Percentiles rank a stretch among this genome's conserved stretches.
Conservation (phyloP, 1,140 invertebrate species). For the Drosophila micromelanica region DNA sequence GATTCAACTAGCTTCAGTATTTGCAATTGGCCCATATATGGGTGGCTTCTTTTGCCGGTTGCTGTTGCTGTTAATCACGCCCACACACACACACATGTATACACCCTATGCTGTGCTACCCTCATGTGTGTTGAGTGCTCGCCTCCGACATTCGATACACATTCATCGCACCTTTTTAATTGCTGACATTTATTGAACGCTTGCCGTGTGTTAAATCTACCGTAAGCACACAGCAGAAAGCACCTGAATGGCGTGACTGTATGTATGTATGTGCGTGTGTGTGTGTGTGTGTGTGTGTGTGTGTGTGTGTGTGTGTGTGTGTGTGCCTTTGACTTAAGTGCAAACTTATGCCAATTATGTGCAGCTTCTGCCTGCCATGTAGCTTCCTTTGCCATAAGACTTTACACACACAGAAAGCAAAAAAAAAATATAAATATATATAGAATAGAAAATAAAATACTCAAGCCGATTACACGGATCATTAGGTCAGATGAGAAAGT, state of each 20-base stretch:
- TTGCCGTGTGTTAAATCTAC: slow-evolving; percentile 69
- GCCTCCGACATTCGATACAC: slow-evolving; percentile 51
- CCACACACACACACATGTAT: slow-evolving; percentile 8
- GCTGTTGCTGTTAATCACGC: slow-evolving; percentile 43
- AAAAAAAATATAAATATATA: too few species aligned
- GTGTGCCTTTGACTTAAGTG: slow-evolving; percentile 72
- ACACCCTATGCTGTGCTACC: background rate
- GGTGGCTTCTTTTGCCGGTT: slow-evolving; percentile 24
- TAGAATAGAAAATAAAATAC: slow-evolving; percentile 27
- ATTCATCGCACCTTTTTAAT: slow-evolving; percentile 78
- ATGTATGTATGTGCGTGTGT: slow-evolving; percentile 7
- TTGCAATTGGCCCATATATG: slow-evolving; percentile 14
- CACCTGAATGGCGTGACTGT: slow-evolving; percentile 9
- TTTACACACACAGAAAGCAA: slow-evolving; percentile 21
- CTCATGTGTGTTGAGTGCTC: slow-evolving; percentile 10
- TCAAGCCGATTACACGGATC: slow-evolving; percentile 77
- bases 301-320: slow-evolving; percentile 27
- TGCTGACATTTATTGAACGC: slow-evolving; percentile 80
- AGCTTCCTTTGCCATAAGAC: slow-evolving; percentile 19
- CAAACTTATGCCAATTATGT: slow-evolving; percentile 81
- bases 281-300: background rate
- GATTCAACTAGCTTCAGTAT: slow-evolving; percentile 20
- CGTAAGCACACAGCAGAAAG: slow-evolving; percentile 52
- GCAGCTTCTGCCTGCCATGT: slow-evolving; percentile 55
- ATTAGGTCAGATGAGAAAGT: slow-evolving; percentile 81